Evolutionary conservation across 1,140 invertebrate genomes (phyloP).

Genomic region (Drosophila paulistorum): DNA sequence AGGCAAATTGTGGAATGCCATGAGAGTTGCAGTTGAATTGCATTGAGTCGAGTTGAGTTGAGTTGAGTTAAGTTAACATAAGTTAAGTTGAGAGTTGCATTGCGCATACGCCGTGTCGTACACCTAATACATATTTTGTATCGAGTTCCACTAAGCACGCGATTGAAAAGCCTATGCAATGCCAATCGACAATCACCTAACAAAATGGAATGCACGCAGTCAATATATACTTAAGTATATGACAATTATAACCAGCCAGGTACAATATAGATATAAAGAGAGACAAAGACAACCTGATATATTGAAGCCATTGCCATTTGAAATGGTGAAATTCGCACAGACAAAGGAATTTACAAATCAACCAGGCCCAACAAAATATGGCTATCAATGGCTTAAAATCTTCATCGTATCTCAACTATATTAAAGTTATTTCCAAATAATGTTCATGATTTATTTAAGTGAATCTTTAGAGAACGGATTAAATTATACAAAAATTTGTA

Average conservation of each 20-base stretch:
- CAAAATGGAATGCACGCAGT: constrained; percentile 52
- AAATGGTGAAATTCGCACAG: not conserved
- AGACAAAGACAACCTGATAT: not conserved
- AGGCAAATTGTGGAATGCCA: constrained; percentile 16
- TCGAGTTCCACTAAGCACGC: constrained; percentile 32
- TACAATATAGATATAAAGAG: not conserved
- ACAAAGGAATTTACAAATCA: too few species aligned
- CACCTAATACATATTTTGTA: constrained; percentile 1
- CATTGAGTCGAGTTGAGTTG: not conserved
- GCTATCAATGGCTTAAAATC: too few species aligned
- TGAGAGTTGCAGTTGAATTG: constrained; percentile 2
- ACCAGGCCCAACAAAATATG: too few species aligned
- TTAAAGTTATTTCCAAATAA: too few species aligned
- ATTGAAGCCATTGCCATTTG: not conserved
- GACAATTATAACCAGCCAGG: constrained; percentile 21
- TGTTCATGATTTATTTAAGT: too few species aligned
- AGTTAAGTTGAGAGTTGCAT: constrained; percentile 43
- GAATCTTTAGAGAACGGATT: too few species aligned
- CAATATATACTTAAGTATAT: constrained; percentile 9
- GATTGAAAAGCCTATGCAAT: constrained; percentile 34
- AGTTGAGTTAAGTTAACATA: constrained; percentile 1
- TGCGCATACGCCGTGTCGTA: constrained; percentile 71
- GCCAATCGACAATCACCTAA: constrained; percentile 46
- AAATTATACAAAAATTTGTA: too few species aligned
- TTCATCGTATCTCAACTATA: too few species aligned